These are phyloP conservation scores for Rhinichthys klamathensis DNA, from an alignment of 2,113 vertebrate species.

Conservation along the genomic window DNA sequence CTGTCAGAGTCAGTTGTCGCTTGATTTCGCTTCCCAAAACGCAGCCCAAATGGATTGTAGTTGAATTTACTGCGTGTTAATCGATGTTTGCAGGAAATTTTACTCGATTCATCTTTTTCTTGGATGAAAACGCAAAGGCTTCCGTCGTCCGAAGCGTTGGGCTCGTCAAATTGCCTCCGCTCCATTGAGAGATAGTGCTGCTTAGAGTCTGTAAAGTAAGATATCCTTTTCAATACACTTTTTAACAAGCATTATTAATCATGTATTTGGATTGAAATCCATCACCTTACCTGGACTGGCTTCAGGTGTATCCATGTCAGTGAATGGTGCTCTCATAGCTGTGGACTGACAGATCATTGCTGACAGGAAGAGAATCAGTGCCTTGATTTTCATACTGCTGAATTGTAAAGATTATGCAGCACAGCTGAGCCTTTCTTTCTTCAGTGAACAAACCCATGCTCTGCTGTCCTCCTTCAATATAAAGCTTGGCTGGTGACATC, in stretches of 20 bases:
- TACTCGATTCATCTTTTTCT: constrained; percentile 66
- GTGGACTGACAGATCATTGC: constrained; percentile 62
- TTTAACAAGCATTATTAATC: background rate
- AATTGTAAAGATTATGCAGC: background rate
- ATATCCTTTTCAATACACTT: background rate
- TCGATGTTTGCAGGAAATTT: constrained; percentile 74
- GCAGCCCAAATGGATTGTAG: constrained; percentile 78
- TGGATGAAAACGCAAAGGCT: constrained; percentile 72
- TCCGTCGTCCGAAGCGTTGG: constrained; percentile 59
- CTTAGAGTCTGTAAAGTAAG: constrained; percentile 49
- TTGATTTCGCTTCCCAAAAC: constrained; percentile 76
- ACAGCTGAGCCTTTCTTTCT: background rate
- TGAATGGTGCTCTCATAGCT: constrained; percentile 53
- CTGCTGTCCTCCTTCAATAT: constrained; percentile 25
- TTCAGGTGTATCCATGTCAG: constrained; percentile 43
- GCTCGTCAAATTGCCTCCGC: constrained; percentile 37
- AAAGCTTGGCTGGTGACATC: constrained; percentile 37
- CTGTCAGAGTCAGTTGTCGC: constrained; percentile 33
- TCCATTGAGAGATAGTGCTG: constrained; percentile 24
- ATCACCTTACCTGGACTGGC: constrained; percentile 67
- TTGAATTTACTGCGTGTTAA: constrained; percentile 75
- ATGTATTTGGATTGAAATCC: background rate
- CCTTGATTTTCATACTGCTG: constrained; percentile 65
- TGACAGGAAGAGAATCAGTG: constrained; percentile 62
- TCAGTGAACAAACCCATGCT: background rate